phyloP scores from a whole-genome alignment of 2,888 invertebrate genomes.

The Acronicta psi region DNA sequence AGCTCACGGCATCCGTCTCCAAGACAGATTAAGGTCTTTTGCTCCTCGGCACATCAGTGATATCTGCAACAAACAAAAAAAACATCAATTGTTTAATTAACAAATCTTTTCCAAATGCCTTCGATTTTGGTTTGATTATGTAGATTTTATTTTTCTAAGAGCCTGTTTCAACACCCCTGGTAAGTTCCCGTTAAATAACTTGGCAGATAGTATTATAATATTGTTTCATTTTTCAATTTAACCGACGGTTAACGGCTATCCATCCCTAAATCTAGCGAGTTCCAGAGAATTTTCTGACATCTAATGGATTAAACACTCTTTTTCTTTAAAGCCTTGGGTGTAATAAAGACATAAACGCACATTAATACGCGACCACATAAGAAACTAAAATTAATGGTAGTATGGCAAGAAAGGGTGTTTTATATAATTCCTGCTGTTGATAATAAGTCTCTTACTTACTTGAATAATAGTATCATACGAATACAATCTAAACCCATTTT shows the following conservation, averaged over 20 bases:
- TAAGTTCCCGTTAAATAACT: too few relatives aligned
- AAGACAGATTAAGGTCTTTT: constrained; percentile 61
- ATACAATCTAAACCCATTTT: constrained; percentile 7
- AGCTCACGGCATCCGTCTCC: constrained; percentile 84
- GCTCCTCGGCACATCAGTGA: constrained; percentile 73
- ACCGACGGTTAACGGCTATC: too few relatives aligned
- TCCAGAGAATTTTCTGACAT: too few relatives aligned
- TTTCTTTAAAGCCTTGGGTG: not conserved
- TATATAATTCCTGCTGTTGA: not conserved
- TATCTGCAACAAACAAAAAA: constrained; percentile 73
- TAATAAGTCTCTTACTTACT: not conserved
- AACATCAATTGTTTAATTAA: not conserved
- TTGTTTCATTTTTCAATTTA: too few relatives aligned
- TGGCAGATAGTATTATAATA: too few relatives aligned
- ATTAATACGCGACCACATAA: too few relatives aligned
- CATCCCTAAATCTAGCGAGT: too few relatives aligned
- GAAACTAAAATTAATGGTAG: not conserved
- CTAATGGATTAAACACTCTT: too few relatives aligned
- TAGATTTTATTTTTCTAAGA: too few relatives aligned
- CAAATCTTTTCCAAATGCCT: too few relatives aligned
- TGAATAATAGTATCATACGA: not conserved
- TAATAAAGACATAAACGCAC: not conserved
- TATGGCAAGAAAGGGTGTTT: not conserved
- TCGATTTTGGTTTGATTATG: not conserved
- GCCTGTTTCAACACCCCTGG: too few relatives aligned